phyloP scores from a whole-genome alignment of 2,797 vertebrate species.

The Anguilla pacifica region DNA sequence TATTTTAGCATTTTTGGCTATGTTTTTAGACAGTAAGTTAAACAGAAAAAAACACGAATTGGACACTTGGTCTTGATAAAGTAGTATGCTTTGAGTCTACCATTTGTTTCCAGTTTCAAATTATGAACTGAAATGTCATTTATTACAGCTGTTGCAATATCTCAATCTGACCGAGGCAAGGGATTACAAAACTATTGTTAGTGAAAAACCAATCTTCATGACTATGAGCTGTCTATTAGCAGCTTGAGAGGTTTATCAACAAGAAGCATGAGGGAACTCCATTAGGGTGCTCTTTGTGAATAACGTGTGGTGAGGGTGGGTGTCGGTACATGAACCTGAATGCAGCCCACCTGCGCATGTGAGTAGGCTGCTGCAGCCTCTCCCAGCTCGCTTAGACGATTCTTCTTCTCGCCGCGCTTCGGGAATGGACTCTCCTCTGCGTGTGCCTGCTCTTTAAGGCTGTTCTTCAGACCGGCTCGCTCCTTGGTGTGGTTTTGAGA shows the following conservation, averaged over 20 bases:
- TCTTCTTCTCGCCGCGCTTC: slow-evolving; percentile 52
- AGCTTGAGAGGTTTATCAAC: neutral
- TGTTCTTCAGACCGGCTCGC: slow-evolving; percentile 58
- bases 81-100: neutral
- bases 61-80: slow-evolving; percentile 18
- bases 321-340: neutral
- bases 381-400: slow-evolving; percentile 63
- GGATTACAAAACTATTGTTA: too few species aligned
- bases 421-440: slow-evolving; percentile 56
- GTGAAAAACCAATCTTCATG: neutral
- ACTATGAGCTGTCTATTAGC: neutral
- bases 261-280: neutral
- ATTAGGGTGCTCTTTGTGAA: neutral
- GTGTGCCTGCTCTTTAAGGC: slow-evolving; percentile 44
- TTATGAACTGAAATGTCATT: neutral
- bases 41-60: slow-evolving; percentile 44
- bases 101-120: slow-evolving; percentile 28
- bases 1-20: slow-evolving; percentile 33
- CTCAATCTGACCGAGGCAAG: too few species aligned
- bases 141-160: neutral
- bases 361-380: slow-evolving; percentile 73
- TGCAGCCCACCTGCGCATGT: slow-evolving; percentile 71
- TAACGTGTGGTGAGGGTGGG: neutral
- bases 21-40: slow-evolving; percentile 37
- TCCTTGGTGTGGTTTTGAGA: slow-evolving; percentile 69